Base-by-base conservation (phyloP, 2,888 invertebrate genomes). In the Vandiemenella viatica region DNA sequence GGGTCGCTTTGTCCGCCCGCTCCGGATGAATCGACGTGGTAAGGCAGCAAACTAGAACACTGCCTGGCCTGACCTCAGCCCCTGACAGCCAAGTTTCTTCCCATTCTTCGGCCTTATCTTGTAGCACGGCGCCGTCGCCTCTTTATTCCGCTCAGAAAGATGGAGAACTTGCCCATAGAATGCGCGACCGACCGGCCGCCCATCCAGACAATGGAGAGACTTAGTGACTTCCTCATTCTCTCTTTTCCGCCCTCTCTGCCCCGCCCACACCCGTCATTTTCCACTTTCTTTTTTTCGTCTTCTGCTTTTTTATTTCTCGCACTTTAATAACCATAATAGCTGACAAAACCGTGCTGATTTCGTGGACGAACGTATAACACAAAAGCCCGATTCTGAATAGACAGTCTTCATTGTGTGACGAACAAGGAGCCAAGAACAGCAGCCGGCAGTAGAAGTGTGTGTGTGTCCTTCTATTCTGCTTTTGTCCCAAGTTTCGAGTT, bases 261-360 rank as follows among this genome's bases (percentile, higher is more conserved):
- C n/a, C 21, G 2, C 42, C 20, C 13, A 10, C 20, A n/a, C 42
- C 15, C 21, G 19, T 21, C 15, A 10, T 4, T n/a, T 42, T 20
- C 20, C 46, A 38, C 19, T 23, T n/a, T 21, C 38, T 37, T 38
- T 38, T 42, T 45, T 45, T 49, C 26, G 22, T 17, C 18, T 37
- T 43, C 26, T 40, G 21, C 43, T 43, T 50, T 51, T 49, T 46
- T n/a, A n/a, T 44, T 42, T 23, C 46, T 50, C 46, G 44, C 50
- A 52, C 51, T 53, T 54, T 54, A 54, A 54, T 54, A 54, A 54
- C 50, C 54, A 50, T 52, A 52, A 54, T 54, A 52, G 54, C 52
- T 54, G 52, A 54, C 52, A 54, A 54, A 52, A 52, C 49, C 50
- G 46, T 48, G 50, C 54, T 52, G 53, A 53, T 51, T 53, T 49